A percentile compares a stretch with the other conserved stretches of the same genome.
Conservation (phyloP, 23 tunicate genomes). For the Oikopleura albicans region DNA sequence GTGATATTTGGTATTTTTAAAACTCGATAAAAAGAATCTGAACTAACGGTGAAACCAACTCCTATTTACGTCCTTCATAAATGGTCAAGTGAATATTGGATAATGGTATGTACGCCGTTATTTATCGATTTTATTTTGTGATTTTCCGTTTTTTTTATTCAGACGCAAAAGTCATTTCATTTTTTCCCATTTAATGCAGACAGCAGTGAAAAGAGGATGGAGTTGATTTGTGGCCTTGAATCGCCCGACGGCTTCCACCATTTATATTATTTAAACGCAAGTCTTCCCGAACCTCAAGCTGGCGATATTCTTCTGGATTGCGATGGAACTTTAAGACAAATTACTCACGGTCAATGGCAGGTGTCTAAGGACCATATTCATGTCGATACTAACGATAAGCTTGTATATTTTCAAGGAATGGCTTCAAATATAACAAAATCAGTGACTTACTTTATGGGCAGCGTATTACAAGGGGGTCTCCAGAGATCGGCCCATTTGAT, state of each 20-base stretch:
- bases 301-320: neutral
- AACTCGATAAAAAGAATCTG: too few relatives aligned
- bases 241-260: neutral
- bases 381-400: conserved; percentile 14
- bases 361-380: neutral
- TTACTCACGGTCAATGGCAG: neutral
- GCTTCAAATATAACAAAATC: neutral
- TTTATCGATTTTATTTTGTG: too few relatives aligned
- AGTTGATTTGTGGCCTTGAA: neutral
- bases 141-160: too few relatives aligned
- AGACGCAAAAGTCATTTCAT: neutral
- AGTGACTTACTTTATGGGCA: too few relatives aligned
- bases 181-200: neutral
- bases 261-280: neutral
- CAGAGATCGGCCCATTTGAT: too few relatives aligned
- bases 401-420: conserved; percentile 40
- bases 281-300: neutral
- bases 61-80: neutral
- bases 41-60: too few relatives aligned
- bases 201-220: neutral
- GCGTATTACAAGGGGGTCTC: too few relatives aligned
- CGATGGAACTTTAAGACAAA: neutral
- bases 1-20: too few relatives aligned
- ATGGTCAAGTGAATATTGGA: neutral
- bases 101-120: too few relatives aligned